Conservation (phyloP, 2,888 invertebrate genomes). For the Euclidia mi region DNA sequence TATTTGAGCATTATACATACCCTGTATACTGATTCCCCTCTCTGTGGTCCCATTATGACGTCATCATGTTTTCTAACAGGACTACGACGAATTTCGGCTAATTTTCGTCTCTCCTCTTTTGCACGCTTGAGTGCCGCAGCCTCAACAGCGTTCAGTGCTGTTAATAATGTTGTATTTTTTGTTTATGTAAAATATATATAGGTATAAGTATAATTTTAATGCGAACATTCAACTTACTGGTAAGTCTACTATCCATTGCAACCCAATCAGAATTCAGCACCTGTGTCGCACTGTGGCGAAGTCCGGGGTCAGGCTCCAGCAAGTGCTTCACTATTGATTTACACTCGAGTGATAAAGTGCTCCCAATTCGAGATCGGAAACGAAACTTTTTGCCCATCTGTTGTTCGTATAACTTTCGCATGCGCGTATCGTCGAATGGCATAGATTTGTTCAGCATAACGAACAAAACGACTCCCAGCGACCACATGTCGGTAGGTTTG, state of each 20-base stretch:
- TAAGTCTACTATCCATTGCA: slow-evolving; percentile 92
- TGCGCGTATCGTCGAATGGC: slow-evolving; percentile 95
- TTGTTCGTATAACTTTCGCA: slow-evolving; percentile 92
- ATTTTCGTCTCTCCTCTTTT: slow-evolving; percentile 83
- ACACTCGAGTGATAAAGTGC: slow-evolving; percentile 89
- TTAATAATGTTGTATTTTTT: too few species aligned
- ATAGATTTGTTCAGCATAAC: slow-evolving; percentile 95
- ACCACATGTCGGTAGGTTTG: slow-evolving; percentile 95
- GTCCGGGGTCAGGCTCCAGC: slow-evolving; percentile 92
- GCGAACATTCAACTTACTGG: slow-evolving; percentile 70
- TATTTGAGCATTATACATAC: too few species aligned
- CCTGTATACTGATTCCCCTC: slow-evolving; percentile 68
- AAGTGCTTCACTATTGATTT: slow-evolving; percentile 91
- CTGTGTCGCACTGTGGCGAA: slow-evolving; percentile 90
- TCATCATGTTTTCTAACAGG: slow-evolving; percentile 76
- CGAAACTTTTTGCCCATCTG: slow-evolving; percentile 91
- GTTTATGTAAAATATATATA: too few species aligned
- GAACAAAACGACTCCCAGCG: slow-evolving; percentile 94
- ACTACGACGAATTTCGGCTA: slow-evolving; percentile 67
- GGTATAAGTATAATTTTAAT: too few species aligned
- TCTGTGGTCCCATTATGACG: slow-evolving; percentile 70
- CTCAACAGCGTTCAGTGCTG: slow-evolving; percentile 90
- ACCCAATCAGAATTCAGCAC: slow-evolving; percentile 91
- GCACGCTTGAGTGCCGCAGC: slow-evolving; percentile 90
- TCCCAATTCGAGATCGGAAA: slow-evolving; percentile 90